Evolutionary conservation across 1,140 invertebrate genomes (phyloP), one percentile per base, ranked within the genome.

Genomic region (Orius laevigatus): DNA sequence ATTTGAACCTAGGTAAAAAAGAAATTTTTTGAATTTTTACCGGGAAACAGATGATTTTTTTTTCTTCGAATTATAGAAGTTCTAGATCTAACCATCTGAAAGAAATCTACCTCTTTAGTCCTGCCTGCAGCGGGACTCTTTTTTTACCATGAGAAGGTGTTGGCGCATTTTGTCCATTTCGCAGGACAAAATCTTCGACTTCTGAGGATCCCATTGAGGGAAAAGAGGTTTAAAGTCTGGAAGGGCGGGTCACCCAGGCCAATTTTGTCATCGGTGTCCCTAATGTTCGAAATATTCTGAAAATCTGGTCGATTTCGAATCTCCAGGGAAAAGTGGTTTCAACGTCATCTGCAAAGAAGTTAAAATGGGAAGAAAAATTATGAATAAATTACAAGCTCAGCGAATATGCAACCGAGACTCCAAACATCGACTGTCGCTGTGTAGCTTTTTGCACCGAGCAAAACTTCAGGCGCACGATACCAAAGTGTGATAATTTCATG

Each of bases 281-380:
- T 39, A 94, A 65, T 41, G 84, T 84, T 53, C 81, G 73, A 65
- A 96, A 97, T 61, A 96, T 90, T 58, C 85, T 75, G 66, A 92
- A 96, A 4, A 96, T 63, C 62, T 96, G 90, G 69, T 96, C 90
- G 56, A 95, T 96, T 68, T 96, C 91, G 87, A 92, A 64, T 96
- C 91, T 9, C 91, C 91, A 16, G 89, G 84, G 66, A 95, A 95
- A 12, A 95, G 62, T 19, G 89, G 79, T 55, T 75, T 73, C 54
- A 77, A 79, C 25, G 76, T 81, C 8, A 84, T 71, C 85, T 88
- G 57, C 51, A 69, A 70, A 54, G 36, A 41, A 47, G n/a, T n/a
- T n/a, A n/a, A n/a, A n/a, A n/a, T n/a, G n/a, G n/a, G n/a, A n/a
- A n/a, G n/a, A n/a, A n/a, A n/a, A n/a, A n/a, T n/a, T n/a, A n/a